Percentiles rank a stretch among this genome's conserved stretches.
These are phyloP conservation scores for Carollia perspicillata DNA, from an alignment of 2,113 vertebrate species.

Conservation along the genomic window DNA sequence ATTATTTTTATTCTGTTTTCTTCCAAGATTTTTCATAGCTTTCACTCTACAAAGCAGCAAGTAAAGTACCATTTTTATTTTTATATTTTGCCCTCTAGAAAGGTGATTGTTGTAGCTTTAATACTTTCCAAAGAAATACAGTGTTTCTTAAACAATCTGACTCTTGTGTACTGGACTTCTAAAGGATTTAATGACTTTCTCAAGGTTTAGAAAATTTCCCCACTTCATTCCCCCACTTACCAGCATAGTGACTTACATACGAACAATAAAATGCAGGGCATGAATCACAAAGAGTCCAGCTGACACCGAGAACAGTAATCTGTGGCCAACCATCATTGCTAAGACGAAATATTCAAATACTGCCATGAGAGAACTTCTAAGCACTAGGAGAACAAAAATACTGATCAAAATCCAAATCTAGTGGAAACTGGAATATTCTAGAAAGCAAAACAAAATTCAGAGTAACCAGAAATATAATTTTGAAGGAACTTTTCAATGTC, in stretches of 20 bases:
- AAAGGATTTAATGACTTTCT: conserved; percentile 42
- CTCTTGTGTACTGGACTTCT: neutral
- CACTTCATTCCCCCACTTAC: neutral
- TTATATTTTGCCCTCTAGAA: neutral
- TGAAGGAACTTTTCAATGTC: neutral
- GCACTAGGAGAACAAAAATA: neutral
- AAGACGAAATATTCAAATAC: neutral
- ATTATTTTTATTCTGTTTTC: neutral
- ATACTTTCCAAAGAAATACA: conserved; percentile 26
- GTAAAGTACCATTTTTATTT: neutral
- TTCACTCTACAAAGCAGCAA: neutral
- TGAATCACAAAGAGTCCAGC: neutral
- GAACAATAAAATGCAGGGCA: neutral
- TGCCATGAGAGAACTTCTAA: neutral
- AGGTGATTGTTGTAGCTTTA: neutral
- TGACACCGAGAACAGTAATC: neutral
- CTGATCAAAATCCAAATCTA: neutral
- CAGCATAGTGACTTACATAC: neutral
- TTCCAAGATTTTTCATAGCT: conserved; percentile 22
- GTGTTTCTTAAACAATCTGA: neutral
- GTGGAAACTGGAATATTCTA: neutral
- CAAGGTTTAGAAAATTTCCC: neutral
- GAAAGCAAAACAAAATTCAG: neutral
- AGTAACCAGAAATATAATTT: neutral
- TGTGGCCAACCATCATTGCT: neutral